Evolutionary conservation across 2,888 invertebrate species (phyloP).

Genomic region (Habroteleia sp.): DNA sequence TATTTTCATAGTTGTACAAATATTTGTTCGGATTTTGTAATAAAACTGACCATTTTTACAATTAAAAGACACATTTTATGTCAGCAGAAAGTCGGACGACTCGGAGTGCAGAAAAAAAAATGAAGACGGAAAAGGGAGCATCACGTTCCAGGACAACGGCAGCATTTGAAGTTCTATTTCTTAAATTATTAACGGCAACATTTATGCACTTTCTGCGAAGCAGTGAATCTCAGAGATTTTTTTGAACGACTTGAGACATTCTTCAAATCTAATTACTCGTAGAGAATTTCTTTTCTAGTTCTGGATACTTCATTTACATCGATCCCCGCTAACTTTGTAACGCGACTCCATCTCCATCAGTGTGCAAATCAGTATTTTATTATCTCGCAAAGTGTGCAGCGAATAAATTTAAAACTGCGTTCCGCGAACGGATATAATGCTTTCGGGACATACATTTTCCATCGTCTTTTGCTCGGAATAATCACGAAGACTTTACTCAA

Average conservation of each 20-base stretch:
- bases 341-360: no score
- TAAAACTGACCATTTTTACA: no score
- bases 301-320: conserved; percentile 24
- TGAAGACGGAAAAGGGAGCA: background rate
- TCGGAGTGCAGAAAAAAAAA: no score
- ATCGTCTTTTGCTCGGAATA: no score
- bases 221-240: conserved; percentile 5
- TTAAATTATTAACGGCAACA: conserved; percentile 12
- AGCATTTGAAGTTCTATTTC: background rate
- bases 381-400: no score
- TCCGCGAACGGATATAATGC: no score
- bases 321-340: conserved; percentile 10
- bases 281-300: conserved; percentile 60
- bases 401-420: no score
- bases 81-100: no score
- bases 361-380: no score
- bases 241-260: conserved; percentile 63
- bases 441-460: no score
- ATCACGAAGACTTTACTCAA: no score
- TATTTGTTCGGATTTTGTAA: conserved; percentile 16
- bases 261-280: conserved; percentile 68
- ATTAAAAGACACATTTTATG: no score
- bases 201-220: conserved; percentile 24
- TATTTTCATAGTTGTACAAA: conserved; percentile 21
- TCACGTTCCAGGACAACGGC: background rate